phyloP scores from a whole-genome alignment of 1,140 invertebrate species.

The Dendroctonus ponderosae region DNA sequence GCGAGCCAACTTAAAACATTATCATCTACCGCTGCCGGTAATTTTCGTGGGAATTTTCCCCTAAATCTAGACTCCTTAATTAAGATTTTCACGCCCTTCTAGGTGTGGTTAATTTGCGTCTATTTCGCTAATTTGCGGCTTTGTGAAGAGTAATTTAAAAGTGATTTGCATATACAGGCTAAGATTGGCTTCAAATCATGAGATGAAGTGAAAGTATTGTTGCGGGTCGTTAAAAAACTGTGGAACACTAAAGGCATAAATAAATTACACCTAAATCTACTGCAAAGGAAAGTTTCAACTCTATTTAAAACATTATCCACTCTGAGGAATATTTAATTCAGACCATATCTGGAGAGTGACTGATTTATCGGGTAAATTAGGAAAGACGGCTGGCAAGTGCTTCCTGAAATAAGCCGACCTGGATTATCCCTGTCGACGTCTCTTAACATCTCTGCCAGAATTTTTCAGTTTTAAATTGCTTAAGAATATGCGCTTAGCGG shows the following conservation, averaged over 20 bases:
- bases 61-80: constrained; percentile 23
- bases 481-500: neutral
- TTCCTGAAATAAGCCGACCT: constrained; percentile 14
- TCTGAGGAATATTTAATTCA: no score
- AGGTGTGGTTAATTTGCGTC: constrained; percentile 13
- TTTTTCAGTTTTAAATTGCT: constrained; percentile 12
- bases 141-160: no score
- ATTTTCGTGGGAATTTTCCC: constrained; percentile 25
- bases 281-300: no score
- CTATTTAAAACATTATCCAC: no score
- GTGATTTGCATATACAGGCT: no score
- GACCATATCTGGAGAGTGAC: no score
- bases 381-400: constrained; percentile 14
- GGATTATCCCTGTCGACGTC: constrained; percentile 13
- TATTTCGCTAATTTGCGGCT: constrained; percentile 13
- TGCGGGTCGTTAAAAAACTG: no score
- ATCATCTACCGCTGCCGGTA: constrained; percentile 24
- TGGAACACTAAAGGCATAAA: no score
- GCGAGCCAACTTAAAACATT: constrained; percentile 22
- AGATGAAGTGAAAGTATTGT: no score
- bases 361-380: constrained; percentile 15
- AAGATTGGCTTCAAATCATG: no score
- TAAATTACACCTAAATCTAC: no score
- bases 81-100: constrained; percentile 17
- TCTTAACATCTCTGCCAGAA: neutral